phyloP scores from a whole-genome alignment of 2,888 invertebrate species.

The Alloscopus bannaensis region DNA sequence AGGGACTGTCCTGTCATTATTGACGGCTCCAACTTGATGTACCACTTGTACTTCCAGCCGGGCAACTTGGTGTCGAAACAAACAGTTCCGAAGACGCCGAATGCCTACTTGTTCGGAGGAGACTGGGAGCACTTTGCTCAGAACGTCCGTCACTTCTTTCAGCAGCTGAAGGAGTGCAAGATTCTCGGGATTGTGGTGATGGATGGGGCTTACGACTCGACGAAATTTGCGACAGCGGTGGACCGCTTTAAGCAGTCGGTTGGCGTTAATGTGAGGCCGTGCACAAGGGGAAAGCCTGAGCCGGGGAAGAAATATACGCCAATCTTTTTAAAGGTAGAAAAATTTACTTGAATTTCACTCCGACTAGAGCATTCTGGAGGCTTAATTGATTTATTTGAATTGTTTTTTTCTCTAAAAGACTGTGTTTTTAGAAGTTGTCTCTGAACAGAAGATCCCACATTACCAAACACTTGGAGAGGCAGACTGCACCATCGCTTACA shows the following conservation, averaged over 20 bases:
- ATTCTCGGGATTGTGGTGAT: constrained; percentile 85
- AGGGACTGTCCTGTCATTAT: constrained; percentile 84
- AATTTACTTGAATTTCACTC: not conserved
- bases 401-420: constrained; percentile 79
- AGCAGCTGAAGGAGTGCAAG: constrained; percentile 82
- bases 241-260: constrained; percentile 71
- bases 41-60: constrained; percentile 80
- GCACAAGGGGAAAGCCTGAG: not conserved
- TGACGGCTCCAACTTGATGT: constrained; percentile 87
- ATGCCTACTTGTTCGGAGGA: constrained; percentile 82
- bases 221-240: constrained; percentile 82
- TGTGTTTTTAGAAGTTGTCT: constrained; percentile 84
- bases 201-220: constrained; percentile 86
- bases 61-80: constrained; percentile 38
- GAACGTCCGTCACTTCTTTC: constrained; percentile 82
- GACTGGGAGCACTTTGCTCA: constrained; percentile 88
- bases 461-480: constrained; percentile 91
- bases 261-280: constrained; percentile 59
- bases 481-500: constrained; percentile 89
- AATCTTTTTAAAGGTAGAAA: constrained; percentile 59
- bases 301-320: constrained; percentile 65
- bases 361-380: not conserved
- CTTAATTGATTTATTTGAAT: not conserved
- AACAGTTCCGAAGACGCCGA: constrained; percentile 71
- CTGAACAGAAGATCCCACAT: constrained; percentile 81